These are phyloP conservation scores for Sterna hirundo DNA, from an alignment of 2,113 vertebrate genomes.

Conservation along the genomic window DNA sequence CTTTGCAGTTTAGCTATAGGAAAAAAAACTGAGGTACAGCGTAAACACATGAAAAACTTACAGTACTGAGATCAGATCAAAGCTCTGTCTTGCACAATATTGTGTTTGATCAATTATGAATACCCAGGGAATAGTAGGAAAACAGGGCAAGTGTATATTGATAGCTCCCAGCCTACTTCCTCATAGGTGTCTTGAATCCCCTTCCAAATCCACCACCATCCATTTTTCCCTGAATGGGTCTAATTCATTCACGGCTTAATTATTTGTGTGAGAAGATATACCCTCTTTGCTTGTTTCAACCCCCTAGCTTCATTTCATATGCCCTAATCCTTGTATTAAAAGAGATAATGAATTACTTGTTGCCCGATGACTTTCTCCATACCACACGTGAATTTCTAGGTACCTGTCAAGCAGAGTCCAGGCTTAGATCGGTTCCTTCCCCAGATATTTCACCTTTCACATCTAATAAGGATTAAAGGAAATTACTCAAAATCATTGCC, in stretches of 20 bases:
- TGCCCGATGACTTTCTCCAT: neutral
- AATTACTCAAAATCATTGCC: neutral
- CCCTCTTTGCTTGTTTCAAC: neutral
- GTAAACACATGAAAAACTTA: slow-evolving; percentile 36
- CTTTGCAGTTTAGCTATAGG: slow-evolving; percentile 15
- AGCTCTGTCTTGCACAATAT: slow-evolving; percentile 31
- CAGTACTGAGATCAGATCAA: slow-evolving; percentile 15
- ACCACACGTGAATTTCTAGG: neutral
- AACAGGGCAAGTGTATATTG: neutral
- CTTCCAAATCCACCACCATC: neutral
- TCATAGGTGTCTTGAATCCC: neutral
- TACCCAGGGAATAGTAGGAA: neutral
- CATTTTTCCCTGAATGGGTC: neutral
- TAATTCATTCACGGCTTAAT: neutral
- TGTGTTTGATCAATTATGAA: slow-evolving; percentile 52
- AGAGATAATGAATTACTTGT: neutral
- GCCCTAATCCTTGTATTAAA: neutral
- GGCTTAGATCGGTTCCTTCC: neutral
- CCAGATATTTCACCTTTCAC: neutral
- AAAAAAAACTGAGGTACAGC: slow-evolving; percentile 5
- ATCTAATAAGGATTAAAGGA: neutral
- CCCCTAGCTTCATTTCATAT: neutral
- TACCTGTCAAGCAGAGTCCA: neutral
- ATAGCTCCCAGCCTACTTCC: neutral
- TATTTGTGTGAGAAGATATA: neutral